A percentile compares a stretch with the other conserved stretches of the same genome.
Evolutionary conservation across 2,113 vertebrate genomes (phyloP).

Genomic region (Hippocampus comes): DNA sequence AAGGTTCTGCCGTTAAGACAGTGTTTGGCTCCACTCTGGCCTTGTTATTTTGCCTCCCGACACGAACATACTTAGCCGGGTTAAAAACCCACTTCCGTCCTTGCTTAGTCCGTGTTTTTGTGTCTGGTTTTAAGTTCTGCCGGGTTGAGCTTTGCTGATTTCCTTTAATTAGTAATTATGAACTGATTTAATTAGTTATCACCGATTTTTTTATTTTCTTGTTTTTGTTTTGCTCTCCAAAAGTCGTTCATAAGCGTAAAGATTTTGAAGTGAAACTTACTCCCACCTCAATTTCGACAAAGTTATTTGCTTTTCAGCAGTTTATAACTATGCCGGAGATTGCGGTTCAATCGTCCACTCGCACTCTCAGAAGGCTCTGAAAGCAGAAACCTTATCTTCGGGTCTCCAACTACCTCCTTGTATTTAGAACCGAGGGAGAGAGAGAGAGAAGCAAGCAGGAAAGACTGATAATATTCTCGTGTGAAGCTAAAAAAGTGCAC

Average conservation of each 20-base stretch:
- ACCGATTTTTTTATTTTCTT: neutral
- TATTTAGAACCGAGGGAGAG: conserved; percentile 6
- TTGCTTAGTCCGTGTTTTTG: too few species aligned
- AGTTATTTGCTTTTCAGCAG: conserved; percentile 3
- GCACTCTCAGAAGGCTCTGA: conserved; percentile 3
- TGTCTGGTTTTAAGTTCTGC: neutral
- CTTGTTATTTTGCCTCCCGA: too few species aligned
- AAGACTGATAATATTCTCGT: conserved; percentile 34
- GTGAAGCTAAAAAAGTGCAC: conserved; percentile 14
- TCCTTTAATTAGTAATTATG: neutral
- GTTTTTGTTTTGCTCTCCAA: neutral
- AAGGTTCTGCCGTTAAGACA: too few species aligned
- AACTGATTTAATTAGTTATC: neutral
- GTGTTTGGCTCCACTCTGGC: too few species aligned
- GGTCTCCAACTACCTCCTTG: conserved; percentile 27
- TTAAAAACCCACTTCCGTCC: too few species aligned
- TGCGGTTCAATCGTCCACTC: conserved; percentile 25
- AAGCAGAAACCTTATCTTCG: conserved; percentile 23
- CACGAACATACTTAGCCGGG: too few species aligned
- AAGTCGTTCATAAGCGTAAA: neutral
- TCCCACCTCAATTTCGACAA: neutral
- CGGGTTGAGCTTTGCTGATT: neutral
- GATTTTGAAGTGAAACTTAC: neutral
- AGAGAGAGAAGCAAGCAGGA: conserved; percentile 15
- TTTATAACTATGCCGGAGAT: neutral